Evolutionary conservation across 2,113 vertebrate species (phyloP).

Genomic region (Microtus oregoni): DNA sequence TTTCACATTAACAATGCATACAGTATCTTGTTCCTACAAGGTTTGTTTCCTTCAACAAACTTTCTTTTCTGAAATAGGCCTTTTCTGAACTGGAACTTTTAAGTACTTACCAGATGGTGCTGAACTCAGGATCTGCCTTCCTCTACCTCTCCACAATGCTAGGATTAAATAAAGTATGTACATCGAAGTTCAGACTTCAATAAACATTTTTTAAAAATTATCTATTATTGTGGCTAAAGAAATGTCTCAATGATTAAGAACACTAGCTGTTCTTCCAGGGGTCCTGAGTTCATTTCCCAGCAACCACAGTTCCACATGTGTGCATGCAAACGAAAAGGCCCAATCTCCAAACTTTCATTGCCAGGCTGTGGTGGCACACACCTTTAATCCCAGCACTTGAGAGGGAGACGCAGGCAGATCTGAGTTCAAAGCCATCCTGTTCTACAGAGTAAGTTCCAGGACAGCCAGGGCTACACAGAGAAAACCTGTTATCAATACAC

Average conservation of each 20-base stretch:
- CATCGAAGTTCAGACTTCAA: not conserved
- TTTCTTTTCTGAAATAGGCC: not conserved
- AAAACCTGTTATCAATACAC: not conserved
- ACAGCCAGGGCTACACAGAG: not conserved
- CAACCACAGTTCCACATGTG: not conserved
- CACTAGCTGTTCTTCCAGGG: not conserved
- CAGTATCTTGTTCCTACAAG: not conserved
- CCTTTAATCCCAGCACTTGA: not conserved
- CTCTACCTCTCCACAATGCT: not conserved
- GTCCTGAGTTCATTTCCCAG: not conserved
- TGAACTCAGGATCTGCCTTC: not conserved
- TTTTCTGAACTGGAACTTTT: not conserved
- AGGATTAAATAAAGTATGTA: not conserved
- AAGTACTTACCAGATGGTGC: not conserved
- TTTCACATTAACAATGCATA: not conserved
- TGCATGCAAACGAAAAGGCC: not conserved
- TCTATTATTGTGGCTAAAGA: not conserved
- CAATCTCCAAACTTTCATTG: not conserved
- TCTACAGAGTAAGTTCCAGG: not conserved
- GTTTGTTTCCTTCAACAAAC: not conserved
- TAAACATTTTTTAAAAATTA: not conserved
- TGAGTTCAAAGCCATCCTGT: not conserved
- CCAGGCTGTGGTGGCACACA: too few relatives aligned
- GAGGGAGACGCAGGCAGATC: not conserved
- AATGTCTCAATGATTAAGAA: not conserved